A percentile compares a stretch with the other conserved stretches of the same genome.
Evolutionary conservation across 92 coral and sea anemone species (phyloP).

Genomic region (Zoanthus sansibaricus): DNA sequence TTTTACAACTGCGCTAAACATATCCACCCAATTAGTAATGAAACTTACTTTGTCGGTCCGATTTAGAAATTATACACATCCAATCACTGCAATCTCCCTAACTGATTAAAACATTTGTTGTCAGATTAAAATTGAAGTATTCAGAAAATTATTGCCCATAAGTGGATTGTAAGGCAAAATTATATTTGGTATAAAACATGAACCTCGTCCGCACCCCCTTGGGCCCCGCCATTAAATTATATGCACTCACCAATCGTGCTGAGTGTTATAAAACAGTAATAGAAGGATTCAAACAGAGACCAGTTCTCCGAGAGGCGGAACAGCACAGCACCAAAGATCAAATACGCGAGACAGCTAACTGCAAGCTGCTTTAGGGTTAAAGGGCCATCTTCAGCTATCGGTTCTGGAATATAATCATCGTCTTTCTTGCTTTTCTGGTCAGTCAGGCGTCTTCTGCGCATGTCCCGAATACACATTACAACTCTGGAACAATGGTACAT

Average conservation of each 20-base stretch:
- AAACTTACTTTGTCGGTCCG: too few species aligned
- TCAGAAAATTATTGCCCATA: too few species aligned
- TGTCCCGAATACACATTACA: slow-evolving; percentile 56
- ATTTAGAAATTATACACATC: too few species aligned
- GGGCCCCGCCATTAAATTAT: not conserved
- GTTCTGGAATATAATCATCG: slow-evolving; percentile 35
- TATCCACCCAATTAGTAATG: too few species aligned
- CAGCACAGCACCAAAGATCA: slow-evolving; percentile 70
- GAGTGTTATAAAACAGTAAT: slow-evolving; percentile 80
- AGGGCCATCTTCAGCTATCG: slow-evolving; percentile 30
- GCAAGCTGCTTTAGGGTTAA: slow-evolving; percentile 56
- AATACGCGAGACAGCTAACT: slow-evolving; percentile 50
- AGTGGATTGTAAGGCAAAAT: too few species aligned
- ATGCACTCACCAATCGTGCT: slow-evolving; percentile 76
- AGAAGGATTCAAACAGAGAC: slow-evolving; percentile 82
- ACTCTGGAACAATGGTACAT: slow-evolving; percentile 32
- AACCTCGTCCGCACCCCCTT: not conserved
- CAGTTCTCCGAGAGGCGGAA: slow-evolving; percentile 77
- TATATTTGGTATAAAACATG: too few species aligned
- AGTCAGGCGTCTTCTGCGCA: slow-evolving; percentile 53
- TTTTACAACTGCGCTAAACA: too few species aligned
- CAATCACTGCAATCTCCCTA: too few species aligned
- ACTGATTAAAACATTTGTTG: too few species aligned
- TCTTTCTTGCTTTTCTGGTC: slow-evolving; percentile 66
- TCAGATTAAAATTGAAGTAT: too few species aligned